These are phyloP conservation scores for Rhagoletis pomonella DNA, from an alignment of 1,140 invertebrate species.

Conservation along the genomic window DNA sequence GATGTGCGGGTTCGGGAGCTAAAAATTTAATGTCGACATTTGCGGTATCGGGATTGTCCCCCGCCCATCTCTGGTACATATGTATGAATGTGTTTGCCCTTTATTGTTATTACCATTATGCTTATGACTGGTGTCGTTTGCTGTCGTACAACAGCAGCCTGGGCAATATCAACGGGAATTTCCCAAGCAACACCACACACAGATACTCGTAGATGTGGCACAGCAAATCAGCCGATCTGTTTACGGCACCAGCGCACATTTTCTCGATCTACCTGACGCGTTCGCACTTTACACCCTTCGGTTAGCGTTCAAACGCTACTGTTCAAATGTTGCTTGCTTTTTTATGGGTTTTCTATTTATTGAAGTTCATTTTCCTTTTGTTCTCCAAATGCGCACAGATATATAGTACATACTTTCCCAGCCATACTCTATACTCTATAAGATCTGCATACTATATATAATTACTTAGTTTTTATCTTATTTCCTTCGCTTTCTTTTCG, in stretches of 20 bases:
- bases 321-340: not conserved
- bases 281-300: not conserved
- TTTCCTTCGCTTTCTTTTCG: not conserved
- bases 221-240: not conserved
- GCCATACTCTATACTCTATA: too few species aligned
- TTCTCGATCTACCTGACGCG: not conserved
- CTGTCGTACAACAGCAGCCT: not conserved
- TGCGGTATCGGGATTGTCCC: too few species aligned
- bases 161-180: not conserved
- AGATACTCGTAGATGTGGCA: not conserved
- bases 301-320: not conserved
- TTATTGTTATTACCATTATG: not conserved
- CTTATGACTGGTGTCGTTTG: not conserved
- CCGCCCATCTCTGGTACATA: too few species aligned
- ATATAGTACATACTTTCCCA: not conserved
- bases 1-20: too few species aligned
- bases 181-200: conserved; percentile 4
- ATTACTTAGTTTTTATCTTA: not conserved
- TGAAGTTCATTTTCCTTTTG: not conserved
- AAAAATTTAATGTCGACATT: too few species aligned
- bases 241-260: not conserved
- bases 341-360: conserved; percentile 2
- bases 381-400: not conserved
- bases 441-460: too few species aligned
- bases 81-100: not conserved